Evolutionary conservation across 2,888 invertebrate species (phyloP).

Genomic region (Plusia festucae): DNA sequence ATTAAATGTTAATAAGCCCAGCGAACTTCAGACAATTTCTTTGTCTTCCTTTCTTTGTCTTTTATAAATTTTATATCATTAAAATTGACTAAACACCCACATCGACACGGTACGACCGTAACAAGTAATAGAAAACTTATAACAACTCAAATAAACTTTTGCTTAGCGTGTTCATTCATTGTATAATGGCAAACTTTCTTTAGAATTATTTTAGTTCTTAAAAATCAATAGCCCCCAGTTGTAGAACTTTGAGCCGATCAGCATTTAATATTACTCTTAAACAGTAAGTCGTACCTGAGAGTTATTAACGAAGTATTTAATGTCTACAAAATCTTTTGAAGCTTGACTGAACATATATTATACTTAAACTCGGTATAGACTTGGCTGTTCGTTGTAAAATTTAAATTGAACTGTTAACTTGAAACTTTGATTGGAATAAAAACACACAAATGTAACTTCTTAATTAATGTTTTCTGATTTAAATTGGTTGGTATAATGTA

Average conservation of each 20-base stretch:
- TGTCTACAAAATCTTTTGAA: constrained; percentile 39
- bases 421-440: constrained; percentile 42
- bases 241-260: constrained; percentile 41
- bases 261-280: constrained; percentile 44
- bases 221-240: constrained; percentile 52
- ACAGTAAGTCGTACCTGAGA: constrained; percentile 37
- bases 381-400: constrained; percentile 30
- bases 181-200: constrained; percentile 44
- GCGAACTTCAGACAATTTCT: constrained; percentile 19
- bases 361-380: constrained; percentile 32
- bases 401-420: constrained; percentile 14
- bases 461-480: constrained; percentile 3
- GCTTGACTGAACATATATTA: constrained; percentile 35
- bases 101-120: constrained; percentile 41
- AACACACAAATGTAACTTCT: constrained; percentile 26
- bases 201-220: constrained; percentile 54
- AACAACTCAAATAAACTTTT: constrained; percentile 59
- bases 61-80: constrained; percentile 22
- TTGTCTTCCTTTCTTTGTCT: constrained; percentile 28
- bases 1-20: constrained; percentile 23
- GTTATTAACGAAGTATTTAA: constrained; percentile 46
- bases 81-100: constrained; percentile 25
- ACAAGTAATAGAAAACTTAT: constrained; percentile 61
- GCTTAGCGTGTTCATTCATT: constrained; percentile 49
- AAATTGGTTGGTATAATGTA: too few species aligned